Conservation (phyloP, 2,113 vertebrate genomes). For the Brachyistius frenatus region DNA sequence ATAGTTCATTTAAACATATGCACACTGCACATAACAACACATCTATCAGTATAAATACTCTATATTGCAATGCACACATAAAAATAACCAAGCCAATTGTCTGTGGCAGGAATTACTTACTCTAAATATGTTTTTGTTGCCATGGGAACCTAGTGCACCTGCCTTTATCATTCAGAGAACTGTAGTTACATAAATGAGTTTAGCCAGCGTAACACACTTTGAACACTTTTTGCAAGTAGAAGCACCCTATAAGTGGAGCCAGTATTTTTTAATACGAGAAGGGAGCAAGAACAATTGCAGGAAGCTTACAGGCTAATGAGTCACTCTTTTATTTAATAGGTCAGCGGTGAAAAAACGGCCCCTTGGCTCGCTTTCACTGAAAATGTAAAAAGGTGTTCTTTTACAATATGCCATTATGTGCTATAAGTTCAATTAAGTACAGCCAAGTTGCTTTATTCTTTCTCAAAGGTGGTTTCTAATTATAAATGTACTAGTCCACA, state of each 20-base stretch:
- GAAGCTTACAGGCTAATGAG: neutral
- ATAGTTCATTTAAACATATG: no score
- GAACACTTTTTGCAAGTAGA: no score
- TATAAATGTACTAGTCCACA: neutral
- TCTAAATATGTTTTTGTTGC: neutral
- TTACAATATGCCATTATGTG: neutral
- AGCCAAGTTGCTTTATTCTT: neutral
- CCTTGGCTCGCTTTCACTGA: conserved; percentile 14
- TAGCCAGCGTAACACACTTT: neutral
- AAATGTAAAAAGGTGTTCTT: neutral
- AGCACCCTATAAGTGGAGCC: neutral
- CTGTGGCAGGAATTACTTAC: neutral
- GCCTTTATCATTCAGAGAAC: neutral
- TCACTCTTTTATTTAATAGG: conserved; percentile 24
- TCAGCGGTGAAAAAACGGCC: conserved; percentile 3
- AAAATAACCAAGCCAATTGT: no score
- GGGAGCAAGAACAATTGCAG: neutral
- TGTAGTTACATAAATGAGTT: neutral
- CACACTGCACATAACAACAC: no score
- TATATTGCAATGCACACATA: no score
- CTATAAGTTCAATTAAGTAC: accelerated
- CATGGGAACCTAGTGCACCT: neutral
- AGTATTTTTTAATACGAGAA: neutral
- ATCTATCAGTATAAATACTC: no score
- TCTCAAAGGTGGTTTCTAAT: neutral